These are phyloP conservation scores for Odontamblyopus rebecca DNA, from an alignment of 2,797 vertebrate genomes.

Conservation along the genomic window DNA sequence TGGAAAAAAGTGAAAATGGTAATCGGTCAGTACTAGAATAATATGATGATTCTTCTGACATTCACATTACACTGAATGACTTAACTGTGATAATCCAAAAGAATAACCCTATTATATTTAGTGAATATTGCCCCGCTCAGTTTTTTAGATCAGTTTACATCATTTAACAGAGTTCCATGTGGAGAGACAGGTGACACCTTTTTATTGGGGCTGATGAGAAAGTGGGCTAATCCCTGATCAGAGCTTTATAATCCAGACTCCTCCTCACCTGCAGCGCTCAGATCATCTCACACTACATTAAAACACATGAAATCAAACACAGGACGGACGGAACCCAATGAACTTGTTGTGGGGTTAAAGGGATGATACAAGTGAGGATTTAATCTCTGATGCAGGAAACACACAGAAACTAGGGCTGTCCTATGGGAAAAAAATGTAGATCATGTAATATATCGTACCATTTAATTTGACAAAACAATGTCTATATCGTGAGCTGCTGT, in stretches of 20 bases:
- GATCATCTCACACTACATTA: slow-evolving; percentile 33
- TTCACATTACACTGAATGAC: neutral
- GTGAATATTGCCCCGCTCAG: neutral
- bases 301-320: slow-evolving; percentile 37
- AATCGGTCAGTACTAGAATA: no score
- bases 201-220: slow-evolving; percentile 42
- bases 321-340: slow-evolving; percentile 23
- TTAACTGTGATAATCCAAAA: neutral
- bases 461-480: no score
- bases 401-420: no score
- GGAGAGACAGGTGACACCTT: slow-evolving; percentile 60
- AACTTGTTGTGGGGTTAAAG: no score
- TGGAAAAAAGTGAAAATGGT: no score
- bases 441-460: no score
- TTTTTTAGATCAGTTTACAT: slow-evolving; percentile 28
- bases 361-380: no score
- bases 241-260: slow-evolving; percentile 64
- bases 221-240: slow-evolving; percentile 76
- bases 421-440: no score
- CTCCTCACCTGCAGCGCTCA: slow-evolving; percentile 58
- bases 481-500: no score
- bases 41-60: no score
- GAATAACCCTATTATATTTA: neutral
- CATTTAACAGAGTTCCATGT: slow-evolving; percentile 10
- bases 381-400: no score